Base-by-base conservation (phyloP, 1,140 invertebrate species). In the Drosophila nebulosa region DNA sequence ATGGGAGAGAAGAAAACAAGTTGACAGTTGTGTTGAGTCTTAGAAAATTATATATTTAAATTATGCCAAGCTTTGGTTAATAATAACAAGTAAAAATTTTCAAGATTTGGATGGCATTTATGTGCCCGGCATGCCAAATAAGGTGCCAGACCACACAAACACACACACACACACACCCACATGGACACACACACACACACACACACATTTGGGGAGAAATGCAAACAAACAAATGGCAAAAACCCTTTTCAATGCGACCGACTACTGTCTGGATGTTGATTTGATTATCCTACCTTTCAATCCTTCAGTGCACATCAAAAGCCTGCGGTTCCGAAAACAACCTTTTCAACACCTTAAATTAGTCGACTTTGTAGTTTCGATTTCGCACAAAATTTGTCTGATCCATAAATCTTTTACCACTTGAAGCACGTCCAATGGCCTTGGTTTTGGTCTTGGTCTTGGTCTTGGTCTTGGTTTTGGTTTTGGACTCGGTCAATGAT, bases 291-390 rank as follows among this genome's bases (percentile, higher is more conserved):
- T 63, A 77, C 80, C 80, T 85, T 72, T 46, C 53, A 77, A 85
- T 78, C 73, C 80, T 85, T 78, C 66, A 71, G 69, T 71, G 81
- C 78, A 86, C 81, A 86, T 86, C 81, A 86, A 86, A 85, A 59
- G 69, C 59, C 39, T 73, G 52, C 56, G 80, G 80, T 69, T 56
- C 61, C 42, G 16, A 46, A 46, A 46, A 21, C 39, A 65, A 57
- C 62, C 67, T 55, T 69, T 72, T 80, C 64, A 57, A 86, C 81
- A 86, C 81, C 81, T 86, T 67, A 81, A 86, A 86, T 86, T 86
- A 86, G 81, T 86, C 74, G 69, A 86, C 78, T 81, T 86, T 86
- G 81, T 86, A 86, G 81, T 86, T 86, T 81, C 67, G 50, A 59
- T 64, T 66, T 64, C 58, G 51, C 12, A 74, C 61, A 65, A 64